These are phyloP conservation scores for Micrastur ruficollis DNA, from an alignment of 2,797 vertebrate species.

Conservation along the genomic window DNA sequence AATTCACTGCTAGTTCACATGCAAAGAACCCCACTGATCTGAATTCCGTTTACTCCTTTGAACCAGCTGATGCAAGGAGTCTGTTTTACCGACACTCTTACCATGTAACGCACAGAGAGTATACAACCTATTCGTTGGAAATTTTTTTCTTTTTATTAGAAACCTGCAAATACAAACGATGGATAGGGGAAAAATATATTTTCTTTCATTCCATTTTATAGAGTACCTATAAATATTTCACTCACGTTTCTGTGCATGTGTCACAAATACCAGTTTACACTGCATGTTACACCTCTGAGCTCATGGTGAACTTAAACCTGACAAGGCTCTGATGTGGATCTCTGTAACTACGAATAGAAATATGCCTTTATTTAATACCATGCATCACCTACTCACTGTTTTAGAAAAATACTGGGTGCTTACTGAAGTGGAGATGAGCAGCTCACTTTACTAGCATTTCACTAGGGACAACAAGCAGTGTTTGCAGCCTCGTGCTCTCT, in stretches of 20 bases:
- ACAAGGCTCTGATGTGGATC: neutral
- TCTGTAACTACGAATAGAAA: neutral
- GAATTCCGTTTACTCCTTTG: neutral
- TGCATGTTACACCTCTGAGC: neutral
- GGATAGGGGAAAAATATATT: neutral
- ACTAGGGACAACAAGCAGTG: neutral
- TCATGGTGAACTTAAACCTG: neutral
- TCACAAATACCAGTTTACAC: neutral
- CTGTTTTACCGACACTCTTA: neutral
- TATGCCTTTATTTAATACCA: neutral
- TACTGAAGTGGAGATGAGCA: neutral
- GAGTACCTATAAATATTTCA: neutral
- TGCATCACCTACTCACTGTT: neutral
- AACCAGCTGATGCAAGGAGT: neutral
- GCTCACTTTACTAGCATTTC: neutral
- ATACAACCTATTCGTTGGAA: neutral
- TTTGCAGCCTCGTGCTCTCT: neutral
- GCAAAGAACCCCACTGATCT: neutral
- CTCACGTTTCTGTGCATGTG: neutral
- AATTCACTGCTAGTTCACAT: neutral
- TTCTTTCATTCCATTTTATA: neutral
- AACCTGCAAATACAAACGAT: neutral
- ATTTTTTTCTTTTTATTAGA: neutral
- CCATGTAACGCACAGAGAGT: fast-evolving
- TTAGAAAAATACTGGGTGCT: neutral